These are phyloP conservation scores for Oriolus oriolus DNA, from an alignment of 2,113 vertebrate species.

Conservation along the genomic window DNA sequence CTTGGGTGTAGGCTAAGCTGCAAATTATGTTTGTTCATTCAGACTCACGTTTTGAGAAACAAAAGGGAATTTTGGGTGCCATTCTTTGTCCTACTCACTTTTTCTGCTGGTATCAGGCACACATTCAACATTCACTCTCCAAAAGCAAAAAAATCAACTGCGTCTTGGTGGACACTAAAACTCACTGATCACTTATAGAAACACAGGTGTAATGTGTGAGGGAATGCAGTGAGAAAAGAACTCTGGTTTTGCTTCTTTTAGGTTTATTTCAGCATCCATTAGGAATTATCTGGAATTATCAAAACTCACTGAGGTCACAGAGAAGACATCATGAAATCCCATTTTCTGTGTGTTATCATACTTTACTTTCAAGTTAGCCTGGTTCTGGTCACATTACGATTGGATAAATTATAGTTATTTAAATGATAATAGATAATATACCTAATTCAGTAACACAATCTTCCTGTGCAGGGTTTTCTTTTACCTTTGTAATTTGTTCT, in stretches of 20 bases:
- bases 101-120: neutral
- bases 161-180: neutral
- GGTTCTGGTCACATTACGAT: neutral
- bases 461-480: neutral
- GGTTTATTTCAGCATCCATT: neutral
- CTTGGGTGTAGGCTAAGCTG: neutral
- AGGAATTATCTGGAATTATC: neutral
- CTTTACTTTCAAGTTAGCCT: neutral
- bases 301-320: neutral
- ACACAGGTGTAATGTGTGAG: neutral
- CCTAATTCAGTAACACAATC: neutral
- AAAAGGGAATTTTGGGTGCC: neutral
- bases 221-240: neutral
- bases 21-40: neutral
- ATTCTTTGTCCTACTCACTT: neutral
- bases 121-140: neutral
- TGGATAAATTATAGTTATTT: neutral
- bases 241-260: neutral
- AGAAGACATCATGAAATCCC: neutral
- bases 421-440: slow-evolving; percentile 4
- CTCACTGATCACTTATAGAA: neutral
- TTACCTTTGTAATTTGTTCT: neutral
- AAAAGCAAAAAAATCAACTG: neutral
- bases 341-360: neutral
- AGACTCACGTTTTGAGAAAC: neutral